Conservation (phyloP, 2,797 vertebrate species). For the Emys orbicularis region DNA sequence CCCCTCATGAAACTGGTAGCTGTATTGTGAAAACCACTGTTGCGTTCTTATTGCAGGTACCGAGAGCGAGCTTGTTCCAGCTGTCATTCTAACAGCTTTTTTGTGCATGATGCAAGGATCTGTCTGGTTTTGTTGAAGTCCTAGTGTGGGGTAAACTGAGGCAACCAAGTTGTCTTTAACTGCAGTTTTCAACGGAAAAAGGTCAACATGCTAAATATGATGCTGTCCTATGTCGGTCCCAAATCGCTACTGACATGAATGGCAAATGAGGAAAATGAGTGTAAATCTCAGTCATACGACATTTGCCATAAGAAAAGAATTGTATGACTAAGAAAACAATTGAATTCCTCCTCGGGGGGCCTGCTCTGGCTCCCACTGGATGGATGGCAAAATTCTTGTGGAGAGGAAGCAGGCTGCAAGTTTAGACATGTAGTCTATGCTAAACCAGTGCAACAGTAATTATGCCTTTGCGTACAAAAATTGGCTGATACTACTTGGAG, state of each 20-base stretch:
- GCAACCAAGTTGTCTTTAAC: not conserved
- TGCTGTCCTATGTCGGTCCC: not conserved
- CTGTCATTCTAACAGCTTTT: slow-evolving; percentile 22
- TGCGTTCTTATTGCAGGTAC: not conserved
- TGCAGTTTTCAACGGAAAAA: not conserved
- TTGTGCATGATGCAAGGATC: slow-evolving; percentile 42
- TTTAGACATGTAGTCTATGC: not conserved
- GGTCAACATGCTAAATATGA: not conserved
- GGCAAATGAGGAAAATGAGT: not conserved
- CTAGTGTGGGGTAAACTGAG: slow-evolving; percentile 24
- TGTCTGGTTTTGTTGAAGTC: slow-evolving; percentile 6
- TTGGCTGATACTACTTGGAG: not conserved
- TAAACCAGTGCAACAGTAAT: not conserved
- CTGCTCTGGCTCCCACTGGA: not conserved
- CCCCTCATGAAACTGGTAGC: not conserved
- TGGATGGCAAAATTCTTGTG: not conserved
- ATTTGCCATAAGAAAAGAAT: not conserved
- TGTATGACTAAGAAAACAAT: not conserved
- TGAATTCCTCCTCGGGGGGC: not conserved
- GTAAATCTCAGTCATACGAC: not conserved
- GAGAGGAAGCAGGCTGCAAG: not conserved
- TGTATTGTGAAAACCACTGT: slow-evolving; percentile 21
- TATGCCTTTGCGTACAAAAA: not conserved
- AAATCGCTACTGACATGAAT: not conserved
- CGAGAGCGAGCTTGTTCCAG: slow-evolving; percentile 15